Base-by-base conservation (phyloP, 1,140 invertebrate species). In the Zaprionus nigranus region DNA sequence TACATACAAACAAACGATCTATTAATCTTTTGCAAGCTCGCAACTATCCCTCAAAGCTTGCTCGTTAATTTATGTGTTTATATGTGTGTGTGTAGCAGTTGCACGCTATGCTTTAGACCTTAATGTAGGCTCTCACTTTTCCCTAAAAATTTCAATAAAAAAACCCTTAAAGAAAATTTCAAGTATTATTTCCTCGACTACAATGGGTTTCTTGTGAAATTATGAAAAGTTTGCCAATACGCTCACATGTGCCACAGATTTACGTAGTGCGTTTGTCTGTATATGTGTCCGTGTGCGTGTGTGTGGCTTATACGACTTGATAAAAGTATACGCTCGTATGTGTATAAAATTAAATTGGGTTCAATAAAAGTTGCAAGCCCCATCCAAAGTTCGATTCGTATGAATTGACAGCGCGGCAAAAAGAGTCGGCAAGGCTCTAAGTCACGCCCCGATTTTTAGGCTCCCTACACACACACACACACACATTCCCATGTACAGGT, bases 341-440 rank as follows among this genome's bases (percentile, higher is more conserved):
- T 30, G 38, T 68, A 66, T 61, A 43, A 74, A 78, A 70, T 64
- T 79, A 71, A 84, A 84, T 84, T 84, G 74, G 62, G 78, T 70
- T 78, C 78, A 84, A 84, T 84, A 84, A 84, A 82, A 82, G 43
- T 54, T 30, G 28, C 51, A 20, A 34, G 57, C 57, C 28, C n/a
- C 58, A 67, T 40, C 46, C 49, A 53, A 59, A 61, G 34, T 64
- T 60, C 54, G 30, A 58, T 64, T 64, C 46, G 60, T 61, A 53
- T 66, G 59, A 69, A 69, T 75, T 60, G 59, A 69, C 66, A 57
- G 53, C 63, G 28, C 46, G 38, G 26, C 38, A 40, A 65, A 36
- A 26, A 22, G 61, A 28, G 59, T 38, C 60, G 62, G 43, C 3
- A n/a, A 11, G 49, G 34, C 59, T 13, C 43, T 6, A 15, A 54